Evolutionary conservation across 2,113 vertebrate species (phyloP), one percentile per base, ranked within the genome.

Genomic region (Potamarius usumacintae): DNA sequence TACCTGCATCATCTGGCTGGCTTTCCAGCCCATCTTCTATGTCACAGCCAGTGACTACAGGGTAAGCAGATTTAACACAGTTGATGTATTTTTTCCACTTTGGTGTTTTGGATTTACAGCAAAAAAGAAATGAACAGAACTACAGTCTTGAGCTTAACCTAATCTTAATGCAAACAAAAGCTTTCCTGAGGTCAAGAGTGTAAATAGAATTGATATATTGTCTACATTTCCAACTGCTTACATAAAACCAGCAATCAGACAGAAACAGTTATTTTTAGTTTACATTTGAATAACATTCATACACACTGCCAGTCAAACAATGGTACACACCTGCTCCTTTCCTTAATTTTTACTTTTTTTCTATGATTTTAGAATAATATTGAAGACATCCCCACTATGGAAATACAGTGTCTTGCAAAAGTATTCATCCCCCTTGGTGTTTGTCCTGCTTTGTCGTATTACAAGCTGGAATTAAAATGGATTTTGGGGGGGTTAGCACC

Each of bases 1-100:
- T 4, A 99, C 98, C 78, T 99, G 98, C 94, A 99, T 99, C 96
- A 99, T 99, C 95, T 99, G 98, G 98, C 95, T 99, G 69, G 98
- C 98, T 27, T 99, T 99, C 93, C 96, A 99, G 92, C 98, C 98
- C 87, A 99, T 99, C 96, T 99, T 99, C 95, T 99, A 98, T 0
- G 98, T 99, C 93, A 99, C 98, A 58, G 99, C 98, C 93, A 99
- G 97, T 4, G 98, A 99, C 93, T 99, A 99, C 92, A 95, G 98
- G 96, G 98, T 99, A 93, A 97, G 95, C 91, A 87, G 52, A 87
- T 74, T 48, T 80, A 62, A 65, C 34, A 57, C 22, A 83, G 69
- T 20, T 67, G 25, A 57, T 84, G 53, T 5, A 69, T 87, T 77
- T 52, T 62, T 67, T 34, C 60, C 10, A 14, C 18, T 27, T 55